Evolutionary conservation across 92 coral and sea anemone genomes (phyloP), one percentile per base, ranked within the genome.

Genomic region (Paramuricea clavata): DNA sequence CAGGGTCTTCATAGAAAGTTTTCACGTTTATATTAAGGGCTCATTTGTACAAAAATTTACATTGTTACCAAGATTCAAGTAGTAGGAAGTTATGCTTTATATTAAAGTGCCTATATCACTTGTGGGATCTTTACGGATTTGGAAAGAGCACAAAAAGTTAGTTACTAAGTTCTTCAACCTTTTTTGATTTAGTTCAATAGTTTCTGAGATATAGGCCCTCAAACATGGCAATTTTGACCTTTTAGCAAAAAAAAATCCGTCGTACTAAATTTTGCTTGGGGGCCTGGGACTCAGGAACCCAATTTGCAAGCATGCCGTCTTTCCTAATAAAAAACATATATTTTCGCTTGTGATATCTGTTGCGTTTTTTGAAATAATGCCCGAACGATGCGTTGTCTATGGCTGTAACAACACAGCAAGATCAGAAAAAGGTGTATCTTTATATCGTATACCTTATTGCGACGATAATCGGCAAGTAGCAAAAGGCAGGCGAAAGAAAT

Each of bases 221-320:
- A 79, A 79, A 79, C 74, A 59, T 28, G 23, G 34, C 16, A 81
- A 0, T 81, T 81, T 81, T 64, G 34, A n/a, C 54, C 0, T 62
- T 64, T 81, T 65, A 32, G 32, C 36, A 81, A 64, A 81, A 62
- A n/a, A 81, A 81, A 16, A 49, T 81, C 76, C 50, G 25, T 44
- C 52, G 77, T 67, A 7, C 12, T 78, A 5, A 7, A 22, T 49
- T 19, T 74, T 65, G 36, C 74, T 42, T 42, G 71, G 65, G 77
- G 69, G 86, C 61, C 65, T 82, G 86, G 67, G 86, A 82, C 65
- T 71, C 31, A 82, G 47, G 86, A 68, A 82, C 86, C 70, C 10
- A 83, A 49, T 73, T 15, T 30, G 69, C 49, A 50, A 52, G 70
- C 72, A 59, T 36, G 74, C n/a, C 22, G 59, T 23, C 23, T 23